phyloP scores from a whole-genome alignment of 2,888 invertebrate genomes.

The Megastigmus dorsalis region DNA sequence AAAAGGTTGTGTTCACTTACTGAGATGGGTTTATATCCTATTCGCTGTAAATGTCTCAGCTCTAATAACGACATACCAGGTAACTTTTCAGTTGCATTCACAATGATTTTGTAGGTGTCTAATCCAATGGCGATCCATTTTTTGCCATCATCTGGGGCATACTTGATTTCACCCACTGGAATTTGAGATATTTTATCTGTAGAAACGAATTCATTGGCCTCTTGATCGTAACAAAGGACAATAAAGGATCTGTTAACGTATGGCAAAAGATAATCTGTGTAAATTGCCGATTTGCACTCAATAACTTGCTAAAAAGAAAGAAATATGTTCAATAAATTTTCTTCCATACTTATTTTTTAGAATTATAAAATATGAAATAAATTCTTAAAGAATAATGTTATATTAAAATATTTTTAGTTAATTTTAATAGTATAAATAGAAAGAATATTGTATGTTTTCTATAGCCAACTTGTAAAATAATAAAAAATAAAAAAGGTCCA shows the following conservation, averaged over 20 bases:
- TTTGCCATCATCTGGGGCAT: conserved; percentile 53
- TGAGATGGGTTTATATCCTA: conserved; percentile 73
- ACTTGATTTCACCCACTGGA: conserved; percentile 57
- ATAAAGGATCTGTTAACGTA: conserved; percentile 81
- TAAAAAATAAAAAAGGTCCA: no score
- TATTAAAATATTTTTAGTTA: neutral
- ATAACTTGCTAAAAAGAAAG: conserved; percentile 68
- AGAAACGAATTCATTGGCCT: conserved; percentile 74
- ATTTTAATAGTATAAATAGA: neutral
- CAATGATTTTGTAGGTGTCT: no score
- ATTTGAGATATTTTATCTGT: conserved; percentile 57
- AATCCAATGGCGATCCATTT: conserved; percentile 78
- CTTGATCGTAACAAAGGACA: conserved; percentile 78
- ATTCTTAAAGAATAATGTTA: no score
- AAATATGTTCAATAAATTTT: conserved; percentile 6
- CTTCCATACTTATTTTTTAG: neutral
- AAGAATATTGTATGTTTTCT: conserved; percentile 4
- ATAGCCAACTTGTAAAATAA: no score
- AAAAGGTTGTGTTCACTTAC: conserved; percentile 58
- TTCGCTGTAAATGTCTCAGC: conserved; percentile 78
- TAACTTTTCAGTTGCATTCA: no score
- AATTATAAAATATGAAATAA: neutral
- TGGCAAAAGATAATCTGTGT: conserved; percentile 80
- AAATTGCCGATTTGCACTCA: conserved; percentile 75
- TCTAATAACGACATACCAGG: conserved; percentile 80